phyloP scores from a whole-genome alignment of 2,797 vertebrate genomes.

The Sebastes minor region DNA sequence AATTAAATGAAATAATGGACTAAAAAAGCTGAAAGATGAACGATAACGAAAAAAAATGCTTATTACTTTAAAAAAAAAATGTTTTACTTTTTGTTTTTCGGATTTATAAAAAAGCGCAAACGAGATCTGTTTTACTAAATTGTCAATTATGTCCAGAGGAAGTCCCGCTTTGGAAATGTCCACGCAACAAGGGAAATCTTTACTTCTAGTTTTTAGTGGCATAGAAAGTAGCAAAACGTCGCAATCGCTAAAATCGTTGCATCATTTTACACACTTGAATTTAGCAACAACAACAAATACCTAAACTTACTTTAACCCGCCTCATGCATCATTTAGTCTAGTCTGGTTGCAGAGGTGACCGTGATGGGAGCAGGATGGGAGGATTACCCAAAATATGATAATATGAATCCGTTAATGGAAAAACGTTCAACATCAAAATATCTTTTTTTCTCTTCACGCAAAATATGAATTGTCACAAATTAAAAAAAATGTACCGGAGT shows the following conservation, averaged over 20 bases:
- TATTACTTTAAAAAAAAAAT: not conserved
- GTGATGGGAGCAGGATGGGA: not conserved
- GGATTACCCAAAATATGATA: not conserved
- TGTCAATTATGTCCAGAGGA: not conserved
- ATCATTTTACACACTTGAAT: not conserved
- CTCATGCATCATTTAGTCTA: not conserved
- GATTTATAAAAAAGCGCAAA: not conserved
- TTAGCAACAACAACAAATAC: not conserved
- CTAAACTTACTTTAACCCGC: not conserved
- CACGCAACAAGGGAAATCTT: not conserved
- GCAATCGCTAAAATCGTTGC: not conserved
- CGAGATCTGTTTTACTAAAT: not conserved
- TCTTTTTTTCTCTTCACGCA: not conserved
- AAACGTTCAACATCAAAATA: not conserved
- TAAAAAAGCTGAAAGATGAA: not conserved
- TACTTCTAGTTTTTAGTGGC: not conserved
- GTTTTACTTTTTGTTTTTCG: not conserved
- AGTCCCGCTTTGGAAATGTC: not conserved
- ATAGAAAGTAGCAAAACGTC: not conserved
- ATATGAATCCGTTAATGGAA: not conserved
- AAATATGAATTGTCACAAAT: not conserved
- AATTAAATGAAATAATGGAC: not conserved
- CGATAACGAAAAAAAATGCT: not conserved
- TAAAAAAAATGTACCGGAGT: not conserved
- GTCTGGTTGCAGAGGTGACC: not conserved